Percentiles rank a stretch among this genome's conserved stretches.
Conservation (phyloP, 2,888 invertebrate genomes). For the Callosobruchus maculatus region DNA sequence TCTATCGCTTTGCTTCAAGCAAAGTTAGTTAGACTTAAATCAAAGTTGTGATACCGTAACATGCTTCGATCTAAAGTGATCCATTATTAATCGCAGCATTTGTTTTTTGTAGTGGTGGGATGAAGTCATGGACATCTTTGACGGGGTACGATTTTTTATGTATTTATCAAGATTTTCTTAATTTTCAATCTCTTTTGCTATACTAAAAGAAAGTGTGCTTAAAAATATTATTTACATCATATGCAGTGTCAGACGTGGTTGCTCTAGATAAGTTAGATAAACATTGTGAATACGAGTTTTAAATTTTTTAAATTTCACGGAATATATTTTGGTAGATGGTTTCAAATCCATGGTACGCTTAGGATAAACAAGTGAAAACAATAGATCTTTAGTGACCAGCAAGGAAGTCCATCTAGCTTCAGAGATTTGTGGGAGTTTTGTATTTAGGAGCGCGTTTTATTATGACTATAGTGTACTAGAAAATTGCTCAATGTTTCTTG, state of each 20-base stretch:
- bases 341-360: too few species aligned
- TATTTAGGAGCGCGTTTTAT: too few species aligned
- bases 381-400: too few species aligned
- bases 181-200: conserved; percentile 3
- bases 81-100: neutral
- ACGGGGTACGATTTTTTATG: conserved; percentile 72
- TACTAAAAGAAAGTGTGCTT: conserved; percentile 5
- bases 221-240: conserved; percentile 5
- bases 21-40: neutral
- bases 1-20: neutral
- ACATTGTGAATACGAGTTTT: too few species aligned
- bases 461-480: too few species aligned
- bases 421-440: too few species aligned
- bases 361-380: too few species aligned
- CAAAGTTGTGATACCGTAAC: neutral
- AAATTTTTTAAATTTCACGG: too few species aligned
- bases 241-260: neutral
- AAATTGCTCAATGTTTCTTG: too few species aligned
- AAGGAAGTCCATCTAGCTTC: too few species aligned
- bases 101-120: conserved; percentile 82
- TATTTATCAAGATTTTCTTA: conserved; percentile 8
- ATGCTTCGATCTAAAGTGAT: neutral
- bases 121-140: conserved; percentile 95
- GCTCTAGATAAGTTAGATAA: too few species aligned
- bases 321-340: too few species aligned